Percentiles rank a stretch among this genome's conserved stretches.
These are phyloP conservation scores for Stigmatopora nigra DNA, from an alignment of 2,113 vertebrate species.

Conservation along the genomic window DNA sequence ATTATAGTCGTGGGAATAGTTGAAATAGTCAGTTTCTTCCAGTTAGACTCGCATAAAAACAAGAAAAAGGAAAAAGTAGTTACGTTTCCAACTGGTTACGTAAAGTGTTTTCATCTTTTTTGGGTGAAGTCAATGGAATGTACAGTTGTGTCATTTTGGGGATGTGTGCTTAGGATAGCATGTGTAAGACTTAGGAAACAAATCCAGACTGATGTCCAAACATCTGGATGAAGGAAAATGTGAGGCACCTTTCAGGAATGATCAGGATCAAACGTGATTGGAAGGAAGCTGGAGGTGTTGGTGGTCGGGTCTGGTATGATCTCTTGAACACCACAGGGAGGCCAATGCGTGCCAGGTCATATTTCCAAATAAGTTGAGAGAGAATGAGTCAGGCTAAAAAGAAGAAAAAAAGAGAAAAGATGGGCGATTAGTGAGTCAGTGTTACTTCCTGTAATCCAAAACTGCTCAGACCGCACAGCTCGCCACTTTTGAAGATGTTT, in stretches of 20 bases:
- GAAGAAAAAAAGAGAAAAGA: constrained; percentile 28
- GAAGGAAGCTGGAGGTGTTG: constrained; percentile 2
- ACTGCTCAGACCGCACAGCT: constrained; percentile 48
- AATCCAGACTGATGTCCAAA: constrained; percentile 10
- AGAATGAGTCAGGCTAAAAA: constrained; percentile 47
- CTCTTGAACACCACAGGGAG: constrained; percentile 8
- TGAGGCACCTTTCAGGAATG: not conserved
- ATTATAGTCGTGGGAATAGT: not conserved
- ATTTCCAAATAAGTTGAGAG: constrained; percentile 45
- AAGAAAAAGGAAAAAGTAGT: constrained; percentile 20
- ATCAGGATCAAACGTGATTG: not conserved
- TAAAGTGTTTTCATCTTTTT: constrained; percentile 70
- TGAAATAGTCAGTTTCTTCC: constrained; percentile 13
- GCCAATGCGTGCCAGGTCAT: constrained; percentile 52
- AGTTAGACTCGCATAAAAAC: not conserved
- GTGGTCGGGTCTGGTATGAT: not conserved
- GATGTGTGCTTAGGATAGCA: constrained; percentile 34
- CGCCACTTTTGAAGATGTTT: constrained; percentile 12
- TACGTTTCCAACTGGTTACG: constrained; percentile 49
- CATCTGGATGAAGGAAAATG: constrained; percentile 2
- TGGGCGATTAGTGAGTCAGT: constrained; percentile 51
- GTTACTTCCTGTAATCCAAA: constrained; percentile 63
- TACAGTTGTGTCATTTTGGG: constrained; percentile 51
- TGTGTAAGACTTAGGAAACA: constrained; percentile 23
- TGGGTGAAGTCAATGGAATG: constrained; percentile 68